A percentile compares a stretch with the other conserved stretches of the same genome.
Evolutionary conservation across 1,140 invertebrate genomes (phyloP).

Genomic region (Drosophila ohnishii): DNA sequence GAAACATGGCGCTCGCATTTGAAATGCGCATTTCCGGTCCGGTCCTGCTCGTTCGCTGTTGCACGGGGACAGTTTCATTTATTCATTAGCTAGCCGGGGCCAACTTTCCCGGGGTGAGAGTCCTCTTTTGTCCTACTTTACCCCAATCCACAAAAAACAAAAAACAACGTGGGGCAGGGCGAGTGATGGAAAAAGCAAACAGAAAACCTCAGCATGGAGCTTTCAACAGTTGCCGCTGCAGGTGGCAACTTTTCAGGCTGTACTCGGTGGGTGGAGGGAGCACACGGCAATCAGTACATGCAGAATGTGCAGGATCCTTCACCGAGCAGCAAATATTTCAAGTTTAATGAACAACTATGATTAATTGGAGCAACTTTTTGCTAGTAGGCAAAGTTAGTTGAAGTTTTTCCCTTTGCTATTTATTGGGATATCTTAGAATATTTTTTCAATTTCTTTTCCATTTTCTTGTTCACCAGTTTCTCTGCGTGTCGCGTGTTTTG

Average conservation of each 20-base stretch:
- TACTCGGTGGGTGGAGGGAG: not conserved
- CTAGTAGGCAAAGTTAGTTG: not conserved
- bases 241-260: conserved; percentile 37
- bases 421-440: not conserved
- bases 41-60: conserved; percentile 3
- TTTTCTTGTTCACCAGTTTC: not conserved
- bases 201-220: conserved; percentile 32
- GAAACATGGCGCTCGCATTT: conserved; percentile 59
- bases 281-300: conserved; percentile 1
- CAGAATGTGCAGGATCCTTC: conserved; percentile 2
- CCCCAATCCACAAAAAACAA: conserved; percentile 10
- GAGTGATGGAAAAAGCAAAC: conserved; percentile 2
- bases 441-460: not conserved
- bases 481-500: conserved; percentile 3
- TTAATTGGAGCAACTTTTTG: not conserved
- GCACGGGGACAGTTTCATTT: conserved; percentile 13
- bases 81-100: conserved; percentile 12
- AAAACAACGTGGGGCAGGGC: no score
- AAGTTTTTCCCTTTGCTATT: not conserved
- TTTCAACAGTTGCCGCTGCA: conserved; percentile 61
- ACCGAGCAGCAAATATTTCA: not conserved
- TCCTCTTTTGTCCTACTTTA: conserved; percentile 42
- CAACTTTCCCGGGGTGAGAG: conserved; percentile 16
- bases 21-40: conserved; percentile 61
- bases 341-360: not conserved